These are phyloP conservation scores for Dichetophora obliterata DNA, from an alignment of 2,888 invertebrate species.

Conservation along the genomic window DNA sequence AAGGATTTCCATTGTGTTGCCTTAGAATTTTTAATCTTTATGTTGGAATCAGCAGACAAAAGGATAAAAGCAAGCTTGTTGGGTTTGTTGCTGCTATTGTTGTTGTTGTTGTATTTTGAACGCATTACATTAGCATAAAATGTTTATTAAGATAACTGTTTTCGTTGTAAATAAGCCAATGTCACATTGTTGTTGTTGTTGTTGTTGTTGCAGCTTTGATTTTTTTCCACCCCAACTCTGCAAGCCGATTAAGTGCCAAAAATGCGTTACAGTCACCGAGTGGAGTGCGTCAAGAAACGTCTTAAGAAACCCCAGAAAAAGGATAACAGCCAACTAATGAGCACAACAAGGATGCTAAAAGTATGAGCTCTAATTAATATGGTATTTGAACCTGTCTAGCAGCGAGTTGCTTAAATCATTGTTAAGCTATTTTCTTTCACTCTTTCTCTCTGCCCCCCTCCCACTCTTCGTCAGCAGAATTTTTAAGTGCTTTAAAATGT, in stretches of 20 bases:
- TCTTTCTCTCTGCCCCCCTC: neutral
- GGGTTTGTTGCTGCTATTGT: constrained; percentile 17
- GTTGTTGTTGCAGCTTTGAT: constrained; percentile 34
- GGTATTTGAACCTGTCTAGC: neutral
- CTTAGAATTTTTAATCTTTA: constrained; percentile 31
- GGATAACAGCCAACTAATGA: constrained; percentile 13
- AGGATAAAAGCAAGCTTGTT: constrained; percentile 11
- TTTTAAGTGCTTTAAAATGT: neutral
- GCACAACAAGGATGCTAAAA: neutral
- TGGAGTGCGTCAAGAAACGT: neutral
- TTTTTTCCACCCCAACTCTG: constrained; percentile 19
- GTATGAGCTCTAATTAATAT: constrained; percentile 26
- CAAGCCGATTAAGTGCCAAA: neutral
- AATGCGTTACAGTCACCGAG: neutral
- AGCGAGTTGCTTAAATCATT: constrained; percentile 7
- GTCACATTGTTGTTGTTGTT: no score
- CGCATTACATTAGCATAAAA: constrained; percentile 60
- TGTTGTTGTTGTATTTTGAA: constrained; percentile 29
- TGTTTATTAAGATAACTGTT: constrained; percentile 63
- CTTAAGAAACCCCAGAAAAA: constrained; percentile 21
- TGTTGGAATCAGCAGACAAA: constrained; percentile 23
- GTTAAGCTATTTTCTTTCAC: neutral
- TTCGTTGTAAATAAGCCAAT: constrained; percentile 55
- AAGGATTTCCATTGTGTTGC: neutral
- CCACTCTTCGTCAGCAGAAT: neutral